Conservation (phyloP, 2,113 vertebrate genomes). For the Myotis davidii region DNA sequence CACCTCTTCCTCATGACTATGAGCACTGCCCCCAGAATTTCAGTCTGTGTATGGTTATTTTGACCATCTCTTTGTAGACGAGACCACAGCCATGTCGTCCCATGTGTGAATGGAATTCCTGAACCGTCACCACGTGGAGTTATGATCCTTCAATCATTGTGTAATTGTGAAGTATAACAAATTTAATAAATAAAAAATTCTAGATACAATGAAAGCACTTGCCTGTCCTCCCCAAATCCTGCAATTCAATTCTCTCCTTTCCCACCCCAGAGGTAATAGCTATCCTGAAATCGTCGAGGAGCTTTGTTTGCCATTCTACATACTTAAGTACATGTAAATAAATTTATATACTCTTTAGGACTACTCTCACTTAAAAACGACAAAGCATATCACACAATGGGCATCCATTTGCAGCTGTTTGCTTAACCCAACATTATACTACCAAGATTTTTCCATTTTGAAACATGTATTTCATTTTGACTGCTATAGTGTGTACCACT, state of each 20-base stretch:
- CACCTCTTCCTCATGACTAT: not conserved
- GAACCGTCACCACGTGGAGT: not conserved
- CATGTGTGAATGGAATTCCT: not conserved
- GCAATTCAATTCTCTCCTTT: not conserved
- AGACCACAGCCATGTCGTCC: not conserved
- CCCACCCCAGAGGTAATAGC: not conserved
- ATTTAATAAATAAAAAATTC: not conserved
- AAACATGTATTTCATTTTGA: not conserved
- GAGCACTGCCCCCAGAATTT: not conserved
- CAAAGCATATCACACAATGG: not conserved
- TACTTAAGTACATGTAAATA: not conserved
- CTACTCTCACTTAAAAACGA: not conserved
- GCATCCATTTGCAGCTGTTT: not conserved
- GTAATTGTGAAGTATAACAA: not conserved
- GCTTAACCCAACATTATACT: not conserved
- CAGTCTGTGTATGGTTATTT: not conserved
- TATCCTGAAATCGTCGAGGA: not conserved
- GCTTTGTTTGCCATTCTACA: not conserved
- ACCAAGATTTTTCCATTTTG: constrained; percentile 12
- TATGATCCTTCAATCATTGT: not conserved
- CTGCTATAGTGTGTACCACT: not conserved
- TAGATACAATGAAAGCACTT: not conserved
- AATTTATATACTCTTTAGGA: not conserved
- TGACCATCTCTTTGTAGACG: not conserved
- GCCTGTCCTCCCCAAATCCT: not conserved